These are phyloP conservation scores for Nebria brevicollis DNA, from an alignment of 2,888 invertebrate species.

Conservation along the genomic window DNA sequence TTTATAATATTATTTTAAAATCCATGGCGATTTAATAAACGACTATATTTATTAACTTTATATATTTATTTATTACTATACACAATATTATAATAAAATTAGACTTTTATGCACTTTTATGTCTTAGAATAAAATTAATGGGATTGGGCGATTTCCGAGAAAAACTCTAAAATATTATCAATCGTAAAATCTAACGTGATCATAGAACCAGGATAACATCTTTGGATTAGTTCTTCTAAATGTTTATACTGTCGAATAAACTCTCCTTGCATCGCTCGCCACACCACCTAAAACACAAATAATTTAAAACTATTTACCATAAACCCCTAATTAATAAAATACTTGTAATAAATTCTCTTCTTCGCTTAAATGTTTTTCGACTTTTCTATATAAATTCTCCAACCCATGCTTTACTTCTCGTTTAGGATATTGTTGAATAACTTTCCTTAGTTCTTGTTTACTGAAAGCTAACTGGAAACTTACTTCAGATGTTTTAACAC, in stretches of 20 bases:
- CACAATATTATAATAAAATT: neutral
- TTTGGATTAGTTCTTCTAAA: constrained; percentile 90
- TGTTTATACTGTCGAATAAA: constrained; percentile 96
- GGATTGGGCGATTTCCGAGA: constrained; percentile 97
- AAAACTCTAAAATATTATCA: constrained; percentile 93
- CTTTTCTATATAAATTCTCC: constrained; percentile 92
- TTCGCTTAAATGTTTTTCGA: constrained; percentile 97
- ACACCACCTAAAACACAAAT: constrained; percentile 80
- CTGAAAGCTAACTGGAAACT: constrained; percentile 98
- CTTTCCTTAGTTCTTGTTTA: constrained; percentile 94
- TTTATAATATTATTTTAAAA: too few species aligned
- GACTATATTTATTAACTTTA: neutral
- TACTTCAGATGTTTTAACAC: constrained; percentile 96
- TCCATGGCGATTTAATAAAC: too few species aligned
- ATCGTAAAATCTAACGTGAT: constrained; percentile 95
- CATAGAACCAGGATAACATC: constrained; percentile 96
- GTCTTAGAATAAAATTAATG: constrained; percentile 70
- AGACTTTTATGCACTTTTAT: neutral
- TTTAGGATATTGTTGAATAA: constrained; percentile 93
- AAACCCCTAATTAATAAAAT: constrained; percentile 6
- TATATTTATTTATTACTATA: neutral
- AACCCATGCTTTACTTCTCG: constrained; percentile 91
- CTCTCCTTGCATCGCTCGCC: constrained; percentile 99
- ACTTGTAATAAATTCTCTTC: constrained; percentile 90
- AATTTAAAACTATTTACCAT: constrained; percentile 39